Conservation (phyloP, 2,888 invertebrate genomes). For the Xiphydria camelus region DNA sequence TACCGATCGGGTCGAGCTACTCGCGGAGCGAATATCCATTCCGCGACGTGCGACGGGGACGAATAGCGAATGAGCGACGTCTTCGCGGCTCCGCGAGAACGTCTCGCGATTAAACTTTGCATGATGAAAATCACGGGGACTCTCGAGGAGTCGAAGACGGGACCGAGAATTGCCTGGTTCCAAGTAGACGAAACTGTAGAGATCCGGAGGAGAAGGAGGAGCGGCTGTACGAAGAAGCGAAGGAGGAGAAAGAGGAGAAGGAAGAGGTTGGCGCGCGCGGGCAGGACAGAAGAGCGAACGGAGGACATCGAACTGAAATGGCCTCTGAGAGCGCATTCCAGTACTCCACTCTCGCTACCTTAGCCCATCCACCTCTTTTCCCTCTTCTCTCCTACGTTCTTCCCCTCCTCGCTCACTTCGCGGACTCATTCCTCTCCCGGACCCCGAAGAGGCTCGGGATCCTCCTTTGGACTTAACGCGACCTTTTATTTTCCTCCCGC, state of each 20-base stretch:
- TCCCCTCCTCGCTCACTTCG: slow-evolving; percentile 12
- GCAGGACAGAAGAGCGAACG: slow-evolving; percentile 46
- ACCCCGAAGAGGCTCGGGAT: slow-evolving; percentile 13
- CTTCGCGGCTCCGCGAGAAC: too few species aligned
- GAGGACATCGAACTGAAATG: slow-evolving; percentile 57
- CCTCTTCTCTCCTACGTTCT: not conserved
- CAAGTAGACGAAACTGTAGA: too few species aligned
- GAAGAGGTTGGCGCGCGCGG: slow-evolving; percentile 24
- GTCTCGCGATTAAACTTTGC: too few species aligned
- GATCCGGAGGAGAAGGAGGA: slow-evolving; percentile 6
- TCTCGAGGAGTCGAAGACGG: too few species aligned
- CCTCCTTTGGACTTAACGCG: slow-evolving; percentile 35
- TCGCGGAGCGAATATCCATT: too few species aligned
- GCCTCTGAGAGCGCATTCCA: slow-evolving; percentile 56
- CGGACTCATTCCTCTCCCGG: slow-evolving; percentile 6
- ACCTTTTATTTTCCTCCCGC: slow-evolving; percentile 43
- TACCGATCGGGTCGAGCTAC: too few species aligned
- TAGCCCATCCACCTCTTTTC: slow-evolving; percentile 31
- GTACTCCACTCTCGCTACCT: slow-evolving; percentile 55
- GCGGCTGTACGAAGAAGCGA: slow-evolving; percentile 2
- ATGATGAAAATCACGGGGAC: too few species aligned
- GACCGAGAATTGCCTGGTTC: too few species aligned
- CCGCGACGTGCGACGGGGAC: too few species aligned
- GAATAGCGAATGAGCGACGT: too few species aligned
- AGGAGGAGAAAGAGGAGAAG: slow-evolving; percentile 15